Conservation (phyloP, 2,888 invertebrate genomes). For the Gnatocerus cornutus region DNA sequence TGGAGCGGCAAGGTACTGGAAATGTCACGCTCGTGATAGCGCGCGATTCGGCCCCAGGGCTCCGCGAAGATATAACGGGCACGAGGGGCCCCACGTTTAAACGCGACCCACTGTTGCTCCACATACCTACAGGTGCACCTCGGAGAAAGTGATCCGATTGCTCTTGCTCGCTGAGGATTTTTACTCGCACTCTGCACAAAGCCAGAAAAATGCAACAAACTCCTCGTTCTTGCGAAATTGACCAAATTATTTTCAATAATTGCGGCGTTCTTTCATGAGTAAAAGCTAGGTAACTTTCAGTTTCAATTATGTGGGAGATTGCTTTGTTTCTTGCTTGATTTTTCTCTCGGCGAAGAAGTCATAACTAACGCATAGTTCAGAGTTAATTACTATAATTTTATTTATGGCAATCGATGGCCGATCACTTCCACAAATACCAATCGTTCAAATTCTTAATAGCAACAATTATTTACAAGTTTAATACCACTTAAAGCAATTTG, state of each 20-base stretch:
- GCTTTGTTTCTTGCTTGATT: no score
- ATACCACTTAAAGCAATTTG: constrained; percentile 59
- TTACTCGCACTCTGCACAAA: constrained; percentile 51
- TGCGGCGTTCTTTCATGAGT: background rate
- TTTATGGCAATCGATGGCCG: constrained; percentile 12
- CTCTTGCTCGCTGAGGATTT: constrained; percentile 42
- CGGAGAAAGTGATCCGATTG: constrained; percentile 64
- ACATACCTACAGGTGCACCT: constrained; percentile 63
- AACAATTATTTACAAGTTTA: constrained; percentile 55
- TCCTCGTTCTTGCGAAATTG: no score
- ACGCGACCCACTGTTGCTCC: constrained; percentile 59
- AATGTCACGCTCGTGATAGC: constrained; percentile 53
- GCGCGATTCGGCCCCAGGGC: constrained; percentile 54
- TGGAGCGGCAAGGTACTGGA: constrained; percentile 39
- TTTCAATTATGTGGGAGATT: no score
- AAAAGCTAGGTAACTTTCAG: no score
- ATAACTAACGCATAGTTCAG: no score
- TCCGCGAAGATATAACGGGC: constrained; percentile 51
- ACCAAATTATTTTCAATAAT: no score
- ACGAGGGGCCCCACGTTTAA: constrained; percentile 52
- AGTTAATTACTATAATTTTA: background rate
- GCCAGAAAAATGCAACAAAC: no score
- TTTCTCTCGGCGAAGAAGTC: no score
- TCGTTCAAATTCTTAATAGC: constrained; percentile 41
- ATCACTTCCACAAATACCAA: constrained; percentile 39